Conservation (phyloP, 2,888 invertebrate species). For the Orthonevra nobilis region DNA sequence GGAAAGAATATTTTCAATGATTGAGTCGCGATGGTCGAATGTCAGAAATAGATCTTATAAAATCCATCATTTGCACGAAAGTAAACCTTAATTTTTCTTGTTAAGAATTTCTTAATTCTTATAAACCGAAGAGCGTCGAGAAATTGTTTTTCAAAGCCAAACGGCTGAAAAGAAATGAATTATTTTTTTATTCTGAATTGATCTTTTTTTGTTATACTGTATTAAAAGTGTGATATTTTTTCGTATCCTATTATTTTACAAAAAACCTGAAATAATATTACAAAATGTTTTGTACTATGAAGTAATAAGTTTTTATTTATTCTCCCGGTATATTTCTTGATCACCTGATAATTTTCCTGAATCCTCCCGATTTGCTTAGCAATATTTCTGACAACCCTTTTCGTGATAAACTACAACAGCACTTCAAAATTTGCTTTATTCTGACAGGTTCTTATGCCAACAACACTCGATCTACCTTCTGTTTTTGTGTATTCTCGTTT, state of each 20-base stretch:
- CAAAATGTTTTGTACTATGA: neutral
- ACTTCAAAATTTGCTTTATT: too few species aligned
- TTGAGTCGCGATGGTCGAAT: neutral
- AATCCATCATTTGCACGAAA: too few species aligned
- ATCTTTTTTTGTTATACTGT: neutral
- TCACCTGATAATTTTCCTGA: neutral
- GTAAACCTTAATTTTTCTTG: neutral
- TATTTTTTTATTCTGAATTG: neutral
- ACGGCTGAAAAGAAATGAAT: neutral
- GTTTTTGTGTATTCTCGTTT: too few species aligned
- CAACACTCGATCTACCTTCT: too few species aligned
- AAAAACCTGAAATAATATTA: neutral
- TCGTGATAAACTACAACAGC: too few species aligned
- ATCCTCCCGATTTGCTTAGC: constrained; percentile 1
- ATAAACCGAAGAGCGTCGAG: neutral
- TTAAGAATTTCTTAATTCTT: neutral
- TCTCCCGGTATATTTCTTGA: too few species aligned
- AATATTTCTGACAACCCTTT: neutral
- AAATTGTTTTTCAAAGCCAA: neutral
- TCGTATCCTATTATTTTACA: neutral
- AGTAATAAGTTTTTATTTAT: neutral
- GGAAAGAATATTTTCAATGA: constrained; percentile 7
- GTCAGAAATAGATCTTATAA: neutral
- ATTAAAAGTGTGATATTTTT: neutral
- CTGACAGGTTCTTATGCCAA: too few species aligned